Conservation (phyloP, 2,888 invertebrate genomes). For the Euphydryas editha region DNA sequence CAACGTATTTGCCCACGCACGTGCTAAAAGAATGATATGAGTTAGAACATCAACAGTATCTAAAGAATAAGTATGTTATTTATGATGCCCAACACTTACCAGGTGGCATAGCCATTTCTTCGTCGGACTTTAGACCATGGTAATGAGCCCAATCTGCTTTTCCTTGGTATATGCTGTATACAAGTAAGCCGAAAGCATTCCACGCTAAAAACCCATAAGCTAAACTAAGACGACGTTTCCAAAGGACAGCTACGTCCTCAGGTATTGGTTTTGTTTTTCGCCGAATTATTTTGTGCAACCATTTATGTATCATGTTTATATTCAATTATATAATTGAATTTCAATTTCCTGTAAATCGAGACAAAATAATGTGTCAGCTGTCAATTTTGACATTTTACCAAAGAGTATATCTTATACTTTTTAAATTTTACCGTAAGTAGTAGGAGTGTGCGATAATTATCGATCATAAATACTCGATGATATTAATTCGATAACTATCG, state of each 20-base stretch:
- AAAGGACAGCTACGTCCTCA: slow-evolving; percentile 77
- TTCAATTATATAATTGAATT: slow-evolving; percentile 27
- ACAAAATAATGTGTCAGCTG: not conserved
- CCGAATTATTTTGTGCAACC: slow-evolving; percentile 73
- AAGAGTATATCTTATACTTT: no score
- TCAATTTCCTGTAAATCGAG: not conserved
- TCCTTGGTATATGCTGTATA: slow-evolving; percentile 84
- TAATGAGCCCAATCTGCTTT: slow-evolving; percentile 87
- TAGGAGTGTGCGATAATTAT: no score
- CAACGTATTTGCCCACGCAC: slow-evolving; percentile 82
- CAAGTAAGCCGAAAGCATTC: slow-evolving; percentile 87
- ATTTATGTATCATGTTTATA: slow-evolving; percentile 61
- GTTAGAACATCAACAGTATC: not conserved
- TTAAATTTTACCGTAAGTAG: no score
- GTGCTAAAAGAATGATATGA: slow-evolving; percentile 69
- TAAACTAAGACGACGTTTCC: slow-evolving; percentile 86
- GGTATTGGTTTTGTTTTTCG: slow-evolving; percentile 72
- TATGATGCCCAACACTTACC: slow-evolving; percentile 61
- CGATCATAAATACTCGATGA: no score
- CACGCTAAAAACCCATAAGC: slow-evolving; percentile 87
- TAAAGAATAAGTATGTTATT: not conserved
- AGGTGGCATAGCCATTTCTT: slow-evolving; percentile 82
- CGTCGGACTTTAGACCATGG: slow-evolving; percentile 85
- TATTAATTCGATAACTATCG: no score
- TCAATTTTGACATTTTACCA: not conserved